A percentile compares a stretch with the other conserved stretches of the same genome.
phyloP scores from a whole-genome alignment of 1,140 invertebrate species.

The Steinernema feltiae region DNA sequence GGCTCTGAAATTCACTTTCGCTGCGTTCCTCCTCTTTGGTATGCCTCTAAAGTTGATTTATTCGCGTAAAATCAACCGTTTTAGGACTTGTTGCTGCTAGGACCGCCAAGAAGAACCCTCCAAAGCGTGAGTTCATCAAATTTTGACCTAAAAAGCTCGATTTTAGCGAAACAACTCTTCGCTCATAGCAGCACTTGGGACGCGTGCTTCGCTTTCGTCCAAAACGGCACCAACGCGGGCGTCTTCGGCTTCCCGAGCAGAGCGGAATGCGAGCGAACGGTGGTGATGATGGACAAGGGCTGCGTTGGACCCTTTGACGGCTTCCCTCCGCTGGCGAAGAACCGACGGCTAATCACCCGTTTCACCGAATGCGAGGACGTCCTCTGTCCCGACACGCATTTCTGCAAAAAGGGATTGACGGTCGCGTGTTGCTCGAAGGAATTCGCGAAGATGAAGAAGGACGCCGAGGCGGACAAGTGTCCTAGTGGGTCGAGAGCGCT shows the following conservation, averaged over 20 bases:
- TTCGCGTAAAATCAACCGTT: too few species aligned
- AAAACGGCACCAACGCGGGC: neutral
- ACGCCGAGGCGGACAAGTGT: neutral
- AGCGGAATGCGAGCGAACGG: neutral
- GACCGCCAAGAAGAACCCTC: too few species aligned
- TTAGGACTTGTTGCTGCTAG: too few species aligned
- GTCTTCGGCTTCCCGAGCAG: neutral
- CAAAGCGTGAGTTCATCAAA: too few species aligned
- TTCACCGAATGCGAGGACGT: neutral
- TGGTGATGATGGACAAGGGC: neutral
- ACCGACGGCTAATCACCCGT: neutral
- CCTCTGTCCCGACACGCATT: neutral
- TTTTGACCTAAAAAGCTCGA: too few species aligned
- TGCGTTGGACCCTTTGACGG: neutral
- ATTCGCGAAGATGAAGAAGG: neutral
- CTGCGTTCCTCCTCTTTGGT: too few species aligned
- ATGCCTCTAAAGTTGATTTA: too few species aligned
- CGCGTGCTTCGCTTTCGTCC: neutral
- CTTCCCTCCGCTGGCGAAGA: neutral
- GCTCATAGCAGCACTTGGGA: neutral
- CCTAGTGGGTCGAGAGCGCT: neutral
- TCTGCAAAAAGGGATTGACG: neutral
- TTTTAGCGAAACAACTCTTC: slow-evolving; percentile 1
- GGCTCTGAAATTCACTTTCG: too few species aligned
- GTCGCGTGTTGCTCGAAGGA: neutral